phyloP scores from a whole-genome alignment of 1,140 invertebrate genomes.

The Arion vulgaris region DNA sequence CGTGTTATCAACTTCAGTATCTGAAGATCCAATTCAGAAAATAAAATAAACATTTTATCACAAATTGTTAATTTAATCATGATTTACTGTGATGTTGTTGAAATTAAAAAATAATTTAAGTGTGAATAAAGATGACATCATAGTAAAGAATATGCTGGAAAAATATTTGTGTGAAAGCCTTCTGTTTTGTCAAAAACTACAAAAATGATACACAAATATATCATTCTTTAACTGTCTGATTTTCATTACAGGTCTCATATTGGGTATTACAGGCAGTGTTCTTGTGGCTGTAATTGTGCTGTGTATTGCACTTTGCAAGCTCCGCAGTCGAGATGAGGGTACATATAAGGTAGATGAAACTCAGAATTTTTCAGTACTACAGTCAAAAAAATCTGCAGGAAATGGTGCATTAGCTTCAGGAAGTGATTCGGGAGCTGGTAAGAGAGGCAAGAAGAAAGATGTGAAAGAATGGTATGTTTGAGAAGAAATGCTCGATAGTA shows the following conservation, averaged over 20 bases:
- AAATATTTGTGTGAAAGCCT: no score
- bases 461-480: constrained; percentile 96
- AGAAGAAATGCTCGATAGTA: constrained; percentile 54
- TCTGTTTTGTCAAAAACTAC: no score
- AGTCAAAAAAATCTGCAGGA: constrained; percentile 59
- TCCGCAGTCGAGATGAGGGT: constrained; percentile 87
- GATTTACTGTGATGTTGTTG: no score
- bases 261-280: constrained; percentile 91
- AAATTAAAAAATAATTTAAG: no score
- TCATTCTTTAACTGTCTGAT: no score
- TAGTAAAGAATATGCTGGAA: no score
- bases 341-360: constrained; percentile 92
- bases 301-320: constrained; percentile 90
- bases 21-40: no score
- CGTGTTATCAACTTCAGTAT: no score
- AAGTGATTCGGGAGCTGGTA: constrained; percentile 73
- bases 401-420: constrained; percentile 69
- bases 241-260: constrained; percentile 77
- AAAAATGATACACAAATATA: no score
- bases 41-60: no score
- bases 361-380: constrained; percentile 73
- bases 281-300: constrained; percentile 92
- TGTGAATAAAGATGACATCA: no score
- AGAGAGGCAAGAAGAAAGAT: constrained; percentile 83
- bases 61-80: no score